Evolutionary conservation across 2,888 invertebrate species (phyloP), one percentile per base, ranked within the genome.

Genomic region (Drosophila quasianomalipes): DNA sequence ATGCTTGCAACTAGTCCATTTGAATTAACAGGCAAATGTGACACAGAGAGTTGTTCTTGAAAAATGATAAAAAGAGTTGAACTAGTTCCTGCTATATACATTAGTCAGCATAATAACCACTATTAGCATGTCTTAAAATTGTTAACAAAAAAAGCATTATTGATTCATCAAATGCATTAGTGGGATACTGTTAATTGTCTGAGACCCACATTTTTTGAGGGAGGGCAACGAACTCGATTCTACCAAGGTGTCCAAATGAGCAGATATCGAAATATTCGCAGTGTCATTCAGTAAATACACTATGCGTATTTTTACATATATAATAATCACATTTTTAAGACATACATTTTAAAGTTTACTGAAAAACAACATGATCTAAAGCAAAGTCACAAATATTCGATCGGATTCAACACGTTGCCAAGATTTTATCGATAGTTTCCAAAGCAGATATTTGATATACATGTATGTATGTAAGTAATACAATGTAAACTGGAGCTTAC

Each of bases 131-230:
- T 10, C 31, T 30, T 37, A 9, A 12, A 47, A 31, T 37, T 37
- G 37, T 39, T 19, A 14, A n/a, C 33, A 14, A 35, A 4, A 54
- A 51, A 28, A 19, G 3, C 16, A 19, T 37, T 28, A 33, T 41
- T 63, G 61, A 78, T 30, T 72, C 54, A 66, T 39, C 12, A 10
- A 35, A 30, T 65, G 44, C 55, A 69, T 74, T 80, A 75, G 76
- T 14, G n/a, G 59, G 76, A 52, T 33, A 77, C 35, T 69, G 76
- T 52, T 79, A 75, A 76, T 74, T 44, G 60, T 28, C 35, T 22
- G 39, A n/a, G 19, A n/a, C 26, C 26, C 10, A 58, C n/a, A 54
- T 57, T 22, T 30, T 16, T 6, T 47, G 51, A 30, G 19, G 9
- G 26, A 58, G 70, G 71, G 51, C 71, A 69, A 70, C n/a, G 69